Evolutionary conservation across 2,113 vertebrate genomes (phyloP).

Genomic region (Cyphomyrus plagiostoma): DNA sequence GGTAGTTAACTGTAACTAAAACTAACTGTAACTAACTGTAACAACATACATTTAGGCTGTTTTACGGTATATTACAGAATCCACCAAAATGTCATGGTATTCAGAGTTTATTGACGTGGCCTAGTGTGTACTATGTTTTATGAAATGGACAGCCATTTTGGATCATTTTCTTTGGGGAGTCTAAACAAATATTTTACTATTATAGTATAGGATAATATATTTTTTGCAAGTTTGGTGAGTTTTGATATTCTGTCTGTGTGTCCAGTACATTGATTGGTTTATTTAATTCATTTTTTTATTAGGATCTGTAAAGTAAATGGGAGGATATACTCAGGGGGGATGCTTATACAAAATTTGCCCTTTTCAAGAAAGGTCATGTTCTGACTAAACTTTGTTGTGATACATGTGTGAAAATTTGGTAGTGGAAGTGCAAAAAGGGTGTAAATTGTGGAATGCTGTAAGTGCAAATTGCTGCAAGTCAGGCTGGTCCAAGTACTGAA

Average conservation of each 20-base stretch:
- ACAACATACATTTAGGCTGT: background rate
- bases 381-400: background rate
- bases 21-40: background rate
- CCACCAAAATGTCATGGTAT: background rate
- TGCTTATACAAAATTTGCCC: background rate
- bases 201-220: background rate
- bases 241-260: background rate
- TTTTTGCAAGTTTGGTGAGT: background rate
- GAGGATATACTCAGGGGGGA: background rate
- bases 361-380: background rate
- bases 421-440: background rate
- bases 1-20: background rate
- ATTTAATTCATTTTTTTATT: background rate
- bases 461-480: constrained; percentile 9
- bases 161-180: background rate
- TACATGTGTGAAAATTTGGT: background rate
- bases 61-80: background rate
- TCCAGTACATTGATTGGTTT: background rate
- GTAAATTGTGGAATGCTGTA: background rate
- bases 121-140: background rate
- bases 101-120: background rate
- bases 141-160: background rate
- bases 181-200: background rate
- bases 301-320: background rate
- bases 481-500: background rate